Base-by-base conservation (phyloP, 1,140 invertebrate species). In the Drosophila malerkotliana region DNA sequence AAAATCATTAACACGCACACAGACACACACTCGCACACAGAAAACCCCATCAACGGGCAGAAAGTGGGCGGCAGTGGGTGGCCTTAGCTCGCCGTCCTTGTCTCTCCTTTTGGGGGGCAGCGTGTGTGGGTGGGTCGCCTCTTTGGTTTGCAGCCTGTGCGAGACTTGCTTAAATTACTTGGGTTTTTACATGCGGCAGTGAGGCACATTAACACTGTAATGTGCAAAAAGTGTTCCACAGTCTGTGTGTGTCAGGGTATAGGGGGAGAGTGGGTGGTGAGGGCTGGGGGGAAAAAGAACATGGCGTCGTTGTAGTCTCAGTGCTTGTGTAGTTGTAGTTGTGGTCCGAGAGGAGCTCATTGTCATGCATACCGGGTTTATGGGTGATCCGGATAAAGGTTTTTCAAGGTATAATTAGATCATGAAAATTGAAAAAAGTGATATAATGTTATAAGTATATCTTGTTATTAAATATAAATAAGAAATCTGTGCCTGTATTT, bases 181-280 rank as follows among this genome's bases (percentile, higher is more conserved):
- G 82, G 80, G 68, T 78, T 84, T 90, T 90, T 89, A 89, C 80
- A 80, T 91, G 89, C 84, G 84, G 84, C 84, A 91, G 85, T 91
- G 84, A 91, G 81, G 76, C 89, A 90, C 89, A 91, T 91, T 91
- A 91, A 91, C 89, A 91, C 89, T 87, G 90, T 91, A 91, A 91
- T 91, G 89, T 90, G 89, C 90, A 90, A 91, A 91, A 85, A 83
- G 63, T 73, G 74, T 66, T 75, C 48, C 48, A 30, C 55, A 55
- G 45, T 63, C 24, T 77, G 71, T 78, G 62, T 75, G 68, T 60
- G 10, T 60, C 52, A 57, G 44, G 77, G 62, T 45, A 15, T 49
- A 51, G 14, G 32, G 37, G 49, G 41, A 24, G 44, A 24, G 44
- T 10, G 34, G 15, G 45, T 24, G 37, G 64, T 26, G 30, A 24